phyloP scores from a whole-genome alignment of 2,888 invertebrate genomes.

The Agrotis exclamationis region DNA sequence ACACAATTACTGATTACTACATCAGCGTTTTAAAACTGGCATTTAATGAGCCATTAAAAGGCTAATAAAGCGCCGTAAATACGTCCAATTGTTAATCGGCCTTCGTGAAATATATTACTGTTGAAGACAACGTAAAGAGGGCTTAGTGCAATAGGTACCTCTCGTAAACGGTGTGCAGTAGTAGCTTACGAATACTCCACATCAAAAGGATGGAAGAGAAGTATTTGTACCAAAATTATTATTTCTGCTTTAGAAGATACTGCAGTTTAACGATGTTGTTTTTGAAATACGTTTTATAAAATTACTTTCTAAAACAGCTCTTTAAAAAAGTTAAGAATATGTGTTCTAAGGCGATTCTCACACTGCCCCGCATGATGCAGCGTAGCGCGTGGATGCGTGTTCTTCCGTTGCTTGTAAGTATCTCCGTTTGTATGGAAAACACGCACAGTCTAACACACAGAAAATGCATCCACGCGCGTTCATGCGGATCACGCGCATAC shows the following conservation, averaged over 20 bases:
- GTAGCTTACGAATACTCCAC: slow-evolving; percentile 18
- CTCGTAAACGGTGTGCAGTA: slow-evolving; percentile 7
- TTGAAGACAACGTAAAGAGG: slow-evolving; percentile 22
- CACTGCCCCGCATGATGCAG: too few relatives aligned
- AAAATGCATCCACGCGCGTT: too few relatives aligned
- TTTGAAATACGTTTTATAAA: not conserved
- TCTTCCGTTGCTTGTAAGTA: too few relatives aligned
- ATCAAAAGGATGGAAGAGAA: not conserved
- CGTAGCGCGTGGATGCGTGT: too few relatives aligned
- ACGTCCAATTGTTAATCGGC: slow-evolving; percentile 2
- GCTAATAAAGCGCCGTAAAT: slow-evolving; percentile 18
- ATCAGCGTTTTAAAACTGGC: not conserved
- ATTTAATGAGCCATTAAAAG: slow-evolving; percentile 9
- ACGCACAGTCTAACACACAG: too few relatives aligned
- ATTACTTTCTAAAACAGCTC: not conserved
- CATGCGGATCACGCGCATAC: too few relatives aligned
- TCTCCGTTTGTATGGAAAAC: too few relatives aligned
- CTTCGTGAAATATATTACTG: not conserved
- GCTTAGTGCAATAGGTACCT: slow-evolving; percentile 1
- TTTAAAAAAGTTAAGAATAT: not conserved
- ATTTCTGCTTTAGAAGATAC: not conserved
- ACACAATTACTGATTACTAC: not conserved
- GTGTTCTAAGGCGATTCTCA: too few relatives aligned
- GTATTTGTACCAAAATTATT: not conserved
- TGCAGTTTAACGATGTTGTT: not conserved